Conservation (phyloP, 2,113 vertebrate species). For the Atractosteus spatula region DNA sequence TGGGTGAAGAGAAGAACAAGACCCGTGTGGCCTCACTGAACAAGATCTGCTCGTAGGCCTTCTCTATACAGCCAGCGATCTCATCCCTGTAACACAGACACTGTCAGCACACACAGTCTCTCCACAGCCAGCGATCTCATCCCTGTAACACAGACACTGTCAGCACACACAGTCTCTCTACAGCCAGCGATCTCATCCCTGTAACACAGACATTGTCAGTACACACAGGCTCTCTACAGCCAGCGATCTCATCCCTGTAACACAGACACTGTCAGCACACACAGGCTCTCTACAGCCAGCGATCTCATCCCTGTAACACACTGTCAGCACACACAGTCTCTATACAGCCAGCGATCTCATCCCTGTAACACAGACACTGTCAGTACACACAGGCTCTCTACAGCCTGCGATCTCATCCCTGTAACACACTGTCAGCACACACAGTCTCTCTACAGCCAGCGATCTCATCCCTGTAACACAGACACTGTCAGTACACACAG, state of each 20-base stretch:
- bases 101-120: not conserved
- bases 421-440: no score
- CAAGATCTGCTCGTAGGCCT: conserved; percentile 89
- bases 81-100: conserved; percentile 71
- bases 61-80: conserved; percentile 90
- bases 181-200: not conserved
- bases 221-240: not conserved
- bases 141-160: not conserved
- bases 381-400: not conserved
- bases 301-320: not conserved
- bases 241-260: not conserved
- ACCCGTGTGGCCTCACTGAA: conserved; percentile 83
- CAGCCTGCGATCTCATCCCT: not conserved
- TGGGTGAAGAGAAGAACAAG: conserved; percentile 84
- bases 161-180: not conserved
- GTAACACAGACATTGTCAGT: not conserved
- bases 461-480: no score
- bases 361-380: not conserved
- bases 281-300: not conserved
- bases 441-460: no score
- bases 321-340: not conserved
- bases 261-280: not conserved
- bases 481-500: not conserved
- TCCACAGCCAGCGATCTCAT: not conserved
- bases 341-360: not conserved